These are phyloP conservation scores for Vultur gryphus DNA, from an alignment of 2,797 vertebrate genomes.

Conservation along the genomic window DNA sequence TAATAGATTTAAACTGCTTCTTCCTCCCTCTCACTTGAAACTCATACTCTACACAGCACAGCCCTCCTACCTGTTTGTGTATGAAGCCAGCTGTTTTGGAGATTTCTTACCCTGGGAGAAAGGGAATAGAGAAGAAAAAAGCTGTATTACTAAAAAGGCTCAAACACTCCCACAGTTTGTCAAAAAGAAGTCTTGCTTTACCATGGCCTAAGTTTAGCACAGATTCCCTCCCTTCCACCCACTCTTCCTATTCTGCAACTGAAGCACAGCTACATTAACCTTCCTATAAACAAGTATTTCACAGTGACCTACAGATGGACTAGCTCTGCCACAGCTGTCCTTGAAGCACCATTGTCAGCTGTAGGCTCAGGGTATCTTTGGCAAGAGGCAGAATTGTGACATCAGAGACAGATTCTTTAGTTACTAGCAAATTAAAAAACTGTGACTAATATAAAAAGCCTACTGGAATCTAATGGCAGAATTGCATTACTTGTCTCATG, in stretches of 20 bases:
- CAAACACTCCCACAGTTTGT: background rate
- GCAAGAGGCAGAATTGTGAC: background rate
- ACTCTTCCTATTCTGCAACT: background rate
- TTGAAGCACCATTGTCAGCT: background rate
- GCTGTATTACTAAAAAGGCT: background rate
- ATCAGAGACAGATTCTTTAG: background rate
- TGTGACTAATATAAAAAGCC: background rate
- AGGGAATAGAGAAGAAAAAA: background rate
- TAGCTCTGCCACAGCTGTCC: background rate
- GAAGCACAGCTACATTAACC: background rate
- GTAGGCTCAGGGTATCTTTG: background rate
- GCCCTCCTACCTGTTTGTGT: slow-evolving; percentile 74
- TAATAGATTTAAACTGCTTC: background rate
- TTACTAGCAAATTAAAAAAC: background rate
- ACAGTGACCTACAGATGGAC: background rate
- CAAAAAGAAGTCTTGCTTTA: background rate
- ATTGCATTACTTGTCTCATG: background rate
- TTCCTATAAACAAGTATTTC: background rate
- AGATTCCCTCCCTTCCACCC: background rate
- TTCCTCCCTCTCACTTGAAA: background rate
- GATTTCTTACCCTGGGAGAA: slow-evolving; percentile 76
- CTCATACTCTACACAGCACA: background rate
- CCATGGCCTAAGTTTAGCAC: background rate
- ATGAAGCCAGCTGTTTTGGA: slow-evolving; percentile 80
- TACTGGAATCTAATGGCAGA: background rate